A percentile compares a stretch with the other conserved stretches of the same genome.
phyloP scores from a whole-genome alignment of 2,888 invertebrate species.

The Drosophila paranaensis region DNA sequence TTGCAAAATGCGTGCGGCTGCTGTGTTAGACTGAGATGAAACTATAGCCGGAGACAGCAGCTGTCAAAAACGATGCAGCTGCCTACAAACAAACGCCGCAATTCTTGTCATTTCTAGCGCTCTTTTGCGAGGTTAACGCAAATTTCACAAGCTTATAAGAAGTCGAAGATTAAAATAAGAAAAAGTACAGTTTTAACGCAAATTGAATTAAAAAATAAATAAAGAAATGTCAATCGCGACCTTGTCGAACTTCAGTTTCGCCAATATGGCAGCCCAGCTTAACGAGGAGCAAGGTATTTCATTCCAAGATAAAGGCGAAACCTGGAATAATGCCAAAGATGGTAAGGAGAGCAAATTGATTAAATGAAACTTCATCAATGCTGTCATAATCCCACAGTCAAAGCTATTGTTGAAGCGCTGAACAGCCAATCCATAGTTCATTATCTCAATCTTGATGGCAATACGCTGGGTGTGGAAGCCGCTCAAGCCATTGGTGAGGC shows the following conservation, averaged over 20 bases:
- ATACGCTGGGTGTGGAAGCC: slow-evolving; percentile 96
- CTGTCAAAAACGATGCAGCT: slow-evolving; percentile 54
- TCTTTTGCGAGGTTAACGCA: slow-evolving; percentile 64
- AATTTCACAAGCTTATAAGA: slow-evolving; percentile 29
- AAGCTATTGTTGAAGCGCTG: slow-evolving; percentile 91
- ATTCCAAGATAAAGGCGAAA: slow-evolving; percentile 92
- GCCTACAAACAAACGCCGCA: slow-evolving; percentile 57
- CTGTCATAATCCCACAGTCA: slow-evolving; percentile 85
- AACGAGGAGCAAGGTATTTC: slow-evolving; percentile 88
- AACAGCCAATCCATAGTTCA: slow-evolving; percentile 88
- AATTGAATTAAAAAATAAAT: neutral
- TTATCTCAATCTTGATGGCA: slow-evolving; percentile 94
- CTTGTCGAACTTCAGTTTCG: slow-evolving; percentile 70
- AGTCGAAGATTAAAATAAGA: slow-evolving; percentile 25
- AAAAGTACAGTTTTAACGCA: slow-evolving; percentile 55
- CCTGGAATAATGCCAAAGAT: slow-evolving; percentile 91
- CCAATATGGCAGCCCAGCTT: slow-evolving; percentile 59
- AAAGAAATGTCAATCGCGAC: slow-evolving; percentile 19
- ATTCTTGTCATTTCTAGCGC: slow-evolving; percentile 63
- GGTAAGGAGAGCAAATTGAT: slow-evolving; percentile 86
- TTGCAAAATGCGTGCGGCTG: slow-evolving; percentile 7
- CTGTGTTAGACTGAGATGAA: slow-evolving; percentile 22
- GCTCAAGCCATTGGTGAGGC: slow-evolving; percentile 93
- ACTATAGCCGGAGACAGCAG: slow-evolving; percentile 8
- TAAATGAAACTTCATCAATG: neutral